phyloP scores from a whole-genome alignment of 2,888 invertebrate species.

The Cheilosia grossa region DNA sequence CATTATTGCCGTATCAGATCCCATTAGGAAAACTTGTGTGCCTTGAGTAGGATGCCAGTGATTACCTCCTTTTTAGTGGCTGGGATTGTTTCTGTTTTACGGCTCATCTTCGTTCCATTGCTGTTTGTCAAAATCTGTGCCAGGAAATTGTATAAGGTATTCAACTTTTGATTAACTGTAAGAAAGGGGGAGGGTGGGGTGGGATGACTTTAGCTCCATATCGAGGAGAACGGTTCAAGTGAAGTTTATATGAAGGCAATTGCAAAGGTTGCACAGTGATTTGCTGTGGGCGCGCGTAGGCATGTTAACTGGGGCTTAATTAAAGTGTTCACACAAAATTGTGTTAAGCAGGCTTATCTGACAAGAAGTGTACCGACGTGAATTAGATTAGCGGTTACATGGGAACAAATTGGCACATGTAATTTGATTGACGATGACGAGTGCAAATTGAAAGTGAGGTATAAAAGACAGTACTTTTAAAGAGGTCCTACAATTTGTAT shows the following conservation, averaged over 20 bases:
- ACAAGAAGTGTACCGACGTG: constrained; percentile 23
- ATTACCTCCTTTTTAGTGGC: constrained; percentile 54
- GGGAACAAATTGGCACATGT: constrained; percentile 5
- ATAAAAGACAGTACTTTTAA: too few relatives aligned
- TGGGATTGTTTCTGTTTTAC: background rate
- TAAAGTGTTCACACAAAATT: constrained; percentile 9
- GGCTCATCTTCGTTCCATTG: background rate
- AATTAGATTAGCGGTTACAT: constrained; percentile 34
- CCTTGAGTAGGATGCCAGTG: constrained; percentile 65
- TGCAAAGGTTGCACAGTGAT: background rate
- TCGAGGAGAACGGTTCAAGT: constrained; percentile 27
- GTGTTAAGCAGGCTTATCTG: constrained; percentile 10
- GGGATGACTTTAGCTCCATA: background rate
- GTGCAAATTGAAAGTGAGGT: too few relatives aligned
- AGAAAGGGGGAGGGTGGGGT: too few relatives aligned
- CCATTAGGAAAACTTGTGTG: constrained; percentile 66
- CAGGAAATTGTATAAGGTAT: constrained; percentile 33
- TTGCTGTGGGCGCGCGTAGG: too few relatives aligned
- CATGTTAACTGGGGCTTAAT: constrained; percentile 13
- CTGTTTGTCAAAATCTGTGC: constrained; percentile 26
- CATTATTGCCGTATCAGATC: constrained; percentile 66
- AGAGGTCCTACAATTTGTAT: too few relatives aligned
- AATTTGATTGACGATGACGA: too few relatives aligned
- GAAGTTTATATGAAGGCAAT: constrained; percentile 21
- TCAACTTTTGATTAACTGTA: constrained; percentile 49